Percentiles rank a stretch among this genome's conserved stretches.
Evolutionary conservation across 2,797 vertebrate genomes (phyloP).

Genomic region (Tolypeutes matacus): DNA sequence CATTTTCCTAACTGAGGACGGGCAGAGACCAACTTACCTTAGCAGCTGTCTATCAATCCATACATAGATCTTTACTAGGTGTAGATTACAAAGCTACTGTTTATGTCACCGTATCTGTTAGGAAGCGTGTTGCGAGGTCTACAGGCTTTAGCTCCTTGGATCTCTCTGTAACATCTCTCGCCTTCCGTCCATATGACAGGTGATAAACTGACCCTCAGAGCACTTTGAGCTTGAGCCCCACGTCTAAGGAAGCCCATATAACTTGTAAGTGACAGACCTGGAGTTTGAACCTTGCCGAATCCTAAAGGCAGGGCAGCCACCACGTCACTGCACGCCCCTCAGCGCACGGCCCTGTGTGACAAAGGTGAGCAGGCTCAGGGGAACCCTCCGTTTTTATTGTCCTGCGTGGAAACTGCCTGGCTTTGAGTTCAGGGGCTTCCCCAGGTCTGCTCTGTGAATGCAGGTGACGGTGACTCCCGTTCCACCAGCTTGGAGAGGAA

Average conservation of each 20-base stretch:
- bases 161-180: neutral
- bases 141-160: neutral
- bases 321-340: neutral
- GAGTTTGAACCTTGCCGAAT: too few species aligned
- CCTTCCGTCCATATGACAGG: neutral
- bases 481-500: neutral
- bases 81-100: too few species aligned
- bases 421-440: neutral
- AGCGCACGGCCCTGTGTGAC: neutral
- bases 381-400: neutral
- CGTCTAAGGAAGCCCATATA: neutral
- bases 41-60: neutral
- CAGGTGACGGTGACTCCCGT: fast-evolving
- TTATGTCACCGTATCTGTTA: neutral
- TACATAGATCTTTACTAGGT: neutral
- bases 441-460: neutral
- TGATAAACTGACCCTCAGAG: neutral
- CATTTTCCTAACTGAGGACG: neutral
- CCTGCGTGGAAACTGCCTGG: neutral
- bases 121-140: too few species aligned
- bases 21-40: neutral
- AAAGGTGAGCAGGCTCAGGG: neutral
- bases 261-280: neutral
- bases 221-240: neutral
- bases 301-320: neutral